Evolutionary conservation across 2,888 invertebrate genomes (phyloP).

Genomic region (Lasiommata megera): DNA sequence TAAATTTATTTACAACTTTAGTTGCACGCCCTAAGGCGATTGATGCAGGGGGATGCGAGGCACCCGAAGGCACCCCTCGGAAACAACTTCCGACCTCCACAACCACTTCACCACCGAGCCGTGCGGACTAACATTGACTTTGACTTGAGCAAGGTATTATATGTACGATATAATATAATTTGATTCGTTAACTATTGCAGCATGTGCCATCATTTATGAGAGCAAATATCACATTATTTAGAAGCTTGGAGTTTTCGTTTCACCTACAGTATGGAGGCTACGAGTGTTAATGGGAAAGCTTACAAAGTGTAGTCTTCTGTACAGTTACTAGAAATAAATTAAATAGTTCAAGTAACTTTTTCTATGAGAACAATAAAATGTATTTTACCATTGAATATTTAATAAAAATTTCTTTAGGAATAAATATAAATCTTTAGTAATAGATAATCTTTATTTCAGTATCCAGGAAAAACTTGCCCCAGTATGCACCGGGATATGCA

Average conservation of each 20-base stretch:
- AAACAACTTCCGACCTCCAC: slow-evolving; percentile 97
- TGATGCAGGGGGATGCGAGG: slow-evolving; percentile 94
- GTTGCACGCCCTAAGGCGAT: slow-evolving; percentile 90
- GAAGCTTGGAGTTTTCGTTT: too few species aligned
- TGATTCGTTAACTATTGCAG: too few species aligned
- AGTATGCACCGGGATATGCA: slow-evolving; percentile 96
- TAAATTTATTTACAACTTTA: slow-evolving; percentile 61
- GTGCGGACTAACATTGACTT: slow-evolving; percentile 98
- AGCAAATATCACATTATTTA: too few species aligned
- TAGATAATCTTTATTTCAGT: slow-evolving; percentile 61
- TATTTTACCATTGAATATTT: too few species aligned
- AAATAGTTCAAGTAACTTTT: too few species aligned
- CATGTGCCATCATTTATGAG: too few species aligned
- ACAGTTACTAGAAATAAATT: too few species aligned
- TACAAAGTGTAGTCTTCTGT: too few species aligned
- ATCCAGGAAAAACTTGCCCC: slow-evolving; percentile 92
- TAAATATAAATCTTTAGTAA: slow-evolving; percentile 17
- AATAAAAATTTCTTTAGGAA: too few species aligned
- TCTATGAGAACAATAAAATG: too few species aligned
- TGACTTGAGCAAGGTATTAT: slow-evolving; percentile 86
- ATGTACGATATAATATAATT: not conserved
- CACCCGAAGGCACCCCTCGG: slow-evolving; percentile 95
- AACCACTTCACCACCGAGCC: slow-evolving; percentile 95
- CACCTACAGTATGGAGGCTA: too few species aligned
- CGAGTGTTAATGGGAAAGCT: too few species aligned